Percentiles rank a stretch among this genome's conserved stretches.
These are phyloP conservation scores for Panagrolaimus sp. DNA, from an alignment of 1,140 invertebrate genomes.

Conservation along the genomic window DNA sequence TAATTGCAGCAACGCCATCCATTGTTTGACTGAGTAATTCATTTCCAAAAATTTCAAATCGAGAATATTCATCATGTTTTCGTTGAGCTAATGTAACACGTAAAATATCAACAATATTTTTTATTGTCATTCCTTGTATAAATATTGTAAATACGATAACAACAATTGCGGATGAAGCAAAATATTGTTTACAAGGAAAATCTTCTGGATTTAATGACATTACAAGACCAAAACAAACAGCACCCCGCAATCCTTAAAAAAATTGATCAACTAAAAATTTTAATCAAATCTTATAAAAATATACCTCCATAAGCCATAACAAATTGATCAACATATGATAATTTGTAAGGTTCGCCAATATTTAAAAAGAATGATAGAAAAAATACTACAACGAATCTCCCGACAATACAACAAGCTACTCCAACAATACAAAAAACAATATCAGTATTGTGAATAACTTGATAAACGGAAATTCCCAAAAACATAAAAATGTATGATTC, in stretches of 20 bases:
- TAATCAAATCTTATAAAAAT: too few relatives aligned
- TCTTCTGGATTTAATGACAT: conserved; percentile 15
- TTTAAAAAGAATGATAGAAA: conserved; percentile 23
- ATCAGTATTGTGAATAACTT: conserved; percentile 17
- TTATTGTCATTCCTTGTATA: conserved; percentile 23
- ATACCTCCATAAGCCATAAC: conserved; percentile 23
- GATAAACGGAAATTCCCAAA: conserved; percentile 23
- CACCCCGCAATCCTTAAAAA: conserved; percentile 15
- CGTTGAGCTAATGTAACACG: conserved; percentile 6
- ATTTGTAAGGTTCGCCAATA: conserved; percentile 1
- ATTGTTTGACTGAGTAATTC: neutral
- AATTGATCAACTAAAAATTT: too few relatives aligned
- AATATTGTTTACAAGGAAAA: conserved; percentile 21
- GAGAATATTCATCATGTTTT: conserved; percentile 6
- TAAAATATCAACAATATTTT: conserved; percentile 18
- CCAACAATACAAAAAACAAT: conserved; percentile 13
- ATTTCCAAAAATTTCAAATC: conserved; percentile 6
- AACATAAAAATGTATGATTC: conserved; percentile 26
- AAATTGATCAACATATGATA: conserved; percentile 22
- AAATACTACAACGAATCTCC: conserved; percentile 15
- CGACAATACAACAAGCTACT: conserved; percentile 18
- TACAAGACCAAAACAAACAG: conserved; percentile 26
- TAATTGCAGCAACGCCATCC: conserved; percentile 10
- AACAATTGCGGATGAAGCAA: conserved; percentile 18
- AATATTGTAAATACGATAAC: conserved; percentile 24